Conservation (phyloP, 2,797 vertebrate species). For the Danio albolineatus region DNA sequence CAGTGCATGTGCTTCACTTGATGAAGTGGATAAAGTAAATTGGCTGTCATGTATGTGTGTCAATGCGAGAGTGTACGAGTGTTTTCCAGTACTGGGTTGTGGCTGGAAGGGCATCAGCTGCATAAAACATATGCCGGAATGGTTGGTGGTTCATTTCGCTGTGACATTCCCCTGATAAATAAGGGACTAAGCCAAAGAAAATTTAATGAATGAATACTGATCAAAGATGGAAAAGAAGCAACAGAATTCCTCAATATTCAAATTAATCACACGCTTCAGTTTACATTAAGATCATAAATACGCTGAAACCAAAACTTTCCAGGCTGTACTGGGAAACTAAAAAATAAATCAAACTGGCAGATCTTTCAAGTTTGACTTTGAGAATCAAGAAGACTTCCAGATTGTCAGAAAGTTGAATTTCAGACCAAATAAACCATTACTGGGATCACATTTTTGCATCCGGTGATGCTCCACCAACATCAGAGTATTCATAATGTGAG, state of each 20-base stretch:
- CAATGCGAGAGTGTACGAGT: too few relatives aligned
- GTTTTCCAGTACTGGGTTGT: too few relatives aligned
- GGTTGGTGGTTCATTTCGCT: too few relatives aligned
- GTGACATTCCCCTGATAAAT: too few relatives aligned
- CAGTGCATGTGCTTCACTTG: too few relatives aligned
- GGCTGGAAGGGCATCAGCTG: too few relatives aligned
- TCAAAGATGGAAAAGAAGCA: neutral
- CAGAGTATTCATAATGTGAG: constrained; percentile 5
- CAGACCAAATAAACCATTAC: constrained; percentile 21
- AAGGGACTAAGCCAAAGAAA: too few relatives aligned
- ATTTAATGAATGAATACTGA: too few relatives aligned
- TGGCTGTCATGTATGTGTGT: too few relatives aligned
- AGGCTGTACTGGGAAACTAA: neutral
- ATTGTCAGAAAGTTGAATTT: constrained; percentile 12
- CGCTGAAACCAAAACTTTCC: neutral
- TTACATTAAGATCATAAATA: neutral
- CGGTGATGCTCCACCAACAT: neutral
- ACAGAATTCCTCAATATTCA: too few relatives aligned
- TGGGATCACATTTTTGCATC: constrained; percentile 5
- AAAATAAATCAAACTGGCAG: constrained; percentile 30
- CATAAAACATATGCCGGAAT: too few relatives aligned
- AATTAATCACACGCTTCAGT: constrained; percentile 6
- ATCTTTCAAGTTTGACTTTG: neutral
- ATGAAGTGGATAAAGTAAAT: too few relatives aligned
- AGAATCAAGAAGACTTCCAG: neutral